Conservation (phyloP, 2,888 invertebrate genomes). For the Lasioglossum malachurum region DNA sequence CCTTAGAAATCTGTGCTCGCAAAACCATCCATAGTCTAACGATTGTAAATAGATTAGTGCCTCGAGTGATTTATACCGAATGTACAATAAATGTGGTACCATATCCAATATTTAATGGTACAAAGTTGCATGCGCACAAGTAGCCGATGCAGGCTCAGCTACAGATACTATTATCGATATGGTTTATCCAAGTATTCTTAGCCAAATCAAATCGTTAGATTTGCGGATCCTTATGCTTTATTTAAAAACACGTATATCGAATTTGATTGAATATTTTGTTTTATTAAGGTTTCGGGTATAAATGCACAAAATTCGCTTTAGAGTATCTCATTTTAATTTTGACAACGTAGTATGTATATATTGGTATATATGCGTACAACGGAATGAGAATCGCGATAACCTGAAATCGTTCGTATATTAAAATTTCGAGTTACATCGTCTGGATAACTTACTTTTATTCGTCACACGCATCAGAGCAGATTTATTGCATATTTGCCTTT, state of each 20-base stretch:
- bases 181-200: slow-evolving; percentile 62
- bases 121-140: slow-evolving; percentile 52
- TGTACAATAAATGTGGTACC: slow-evolving; percentile 13
- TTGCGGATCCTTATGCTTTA: not conserved
- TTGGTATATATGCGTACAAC: not conserved
- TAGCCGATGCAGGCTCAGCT: slow-evolving; percentile 37
- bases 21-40: not conserved
- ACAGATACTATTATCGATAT: slow-evolving; percentile 42
- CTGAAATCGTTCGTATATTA: not conserved
- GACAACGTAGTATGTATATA: not conserved
- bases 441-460: slow-evolving; percentile 31
- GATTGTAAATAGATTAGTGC: slow-evolving; percentile 30
- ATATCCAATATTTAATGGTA: slow-evolving; percentile 34
- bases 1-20: not conserved
- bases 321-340: not conserved
- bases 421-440: not conserved
- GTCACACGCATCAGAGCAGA: slow-evolving; percentile 49
- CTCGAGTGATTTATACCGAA: slow-evolving; percentile 4
- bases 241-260: not conserved
- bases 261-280: not conserved
- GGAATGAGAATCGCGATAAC: not conserved
- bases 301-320: not conserved
- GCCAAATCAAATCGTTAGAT: slow-evolving; percentile 30
- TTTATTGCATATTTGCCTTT: slow-evolving; percentile 57
- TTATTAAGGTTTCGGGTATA: not conserved